Percentiles rank a stretch among this genome's conserved stretches.
These are phyloP conservation scores for Drosophila eugracilis DNA, from an alignment of 1,140 invertebrate genomes.

Conservation along the genomic window DNA sequence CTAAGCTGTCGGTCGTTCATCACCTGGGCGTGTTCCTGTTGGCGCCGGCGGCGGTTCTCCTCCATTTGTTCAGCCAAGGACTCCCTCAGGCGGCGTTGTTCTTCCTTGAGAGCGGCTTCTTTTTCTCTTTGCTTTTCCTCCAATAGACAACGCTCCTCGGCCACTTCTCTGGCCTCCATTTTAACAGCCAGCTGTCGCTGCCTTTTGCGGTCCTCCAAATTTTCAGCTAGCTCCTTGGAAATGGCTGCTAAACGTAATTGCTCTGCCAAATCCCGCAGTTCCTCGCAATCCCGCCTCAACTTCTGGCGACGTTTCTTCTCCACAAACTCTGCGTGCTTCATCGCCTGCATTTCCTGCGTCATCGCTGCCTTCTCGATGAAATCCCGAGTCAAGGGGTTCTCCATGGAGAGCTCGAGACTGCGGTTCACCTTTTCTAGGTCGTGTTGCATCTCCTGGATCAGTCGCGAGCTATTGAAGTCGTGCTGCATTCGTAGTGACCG, in stretches of 20 bases:
- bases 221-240: conserved; percentile 58
- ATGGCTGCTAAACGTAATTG: conserved; percentile 62
- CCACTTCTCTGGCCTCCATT: conserved; percentile 27
- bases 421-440: conserved; percentile 13
- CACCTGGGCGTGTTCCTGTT: conserved; percentile 25
- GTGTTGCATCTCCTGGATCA: conserved; percentile 10
- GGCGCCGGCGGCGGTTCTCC: conserved; percentile 22
- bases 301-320: conserved; percentile 60
- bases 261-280: conserved; percentile 51
- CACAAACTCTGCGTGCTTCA: conserved; percentile 52
- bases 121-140: conserved; percentile 16
- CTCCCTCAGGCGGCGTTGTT: conserved; percentile 34
- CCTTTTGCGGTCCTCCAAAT: conserved; percentile 10
- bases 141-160: conserved; percentile 19
- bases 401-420: conserved; percentile 17
- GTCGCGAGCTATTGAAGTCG: not conserved
- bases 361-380: conserved; percentile 16
- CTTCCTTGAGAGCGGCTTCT: conserved; percentile 35
- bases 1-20: conserved; percentile 47
- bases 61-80: conserved; percentile 44
- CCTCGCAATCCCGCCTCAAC: conserved; percentile 52
- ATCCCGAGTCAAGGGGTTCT: conserved; percentile 19
- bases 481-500: not conserved
- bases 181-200: conserved; percentile 16
- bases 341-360: conserved; percentile 44